Base-by-base conservation (phyloP, 2,888 invertebrate genomes). In the Steinernema carpocapsae region DNA sequence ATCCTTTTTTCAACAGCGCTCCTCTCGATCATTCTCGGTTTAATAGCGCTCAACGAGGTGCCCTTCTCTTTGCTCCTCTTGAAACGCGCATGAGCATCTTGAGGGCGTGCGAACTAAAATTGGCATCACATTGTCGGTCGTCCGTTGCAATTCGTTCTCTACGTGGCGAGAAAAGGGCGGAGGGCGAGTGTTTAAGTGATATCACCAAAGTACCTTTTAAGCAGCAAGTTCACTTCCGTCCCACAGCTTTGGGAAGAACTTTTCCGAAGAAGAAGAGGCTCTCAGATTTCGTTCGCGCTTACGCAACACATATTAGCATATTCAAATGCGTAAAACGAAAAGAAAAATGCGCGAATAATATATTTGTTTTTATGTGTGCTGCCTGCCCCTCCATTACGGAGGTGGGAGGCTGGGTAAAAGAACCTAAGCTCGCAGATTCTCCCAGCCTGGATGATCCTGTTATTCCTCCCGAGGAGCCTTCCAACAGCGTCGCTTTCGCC, bases 31-130 rank as follows among this genome's bases (percentile, higher is more conserved):
- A 48, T 48, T 48, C 48, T 48, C 17, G 32, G 32, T 32, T 64
- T 64, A 64, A 64, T 64, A 64, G 64, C 64, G 64, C 37, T 64
- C 64, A 26, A 64, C 29, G 48, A 48, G 48, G 37, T 26, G 64
- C 37, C 37, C 10, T 10, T 37, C 4, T n/a, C n/a, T n/a, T 10
- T 37, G 37, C 37, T 37, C 37, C 64, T 32, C 29, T 64, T 26
- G 56, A 56, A 56, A 56, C 64, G 29, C 64, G 29, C 37, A 37
- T 10, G 37, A 14, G 32, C 32, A 29, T 32, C 17, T 64, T n/a
- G 64, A 64, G 64, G 64, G 64, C 64, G 64, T 64, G 64, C 64
- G 64, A 64, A 64, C 64, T 64, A 64, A 64, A 64, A 64, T 64
- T 64, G 64, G 64, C 64, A 64, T 2, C 29, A 29, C 32, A 48